Base-by-base conservation (phyloP, 2,888 invertebrate species). In the Ophion costatus region DNA sequence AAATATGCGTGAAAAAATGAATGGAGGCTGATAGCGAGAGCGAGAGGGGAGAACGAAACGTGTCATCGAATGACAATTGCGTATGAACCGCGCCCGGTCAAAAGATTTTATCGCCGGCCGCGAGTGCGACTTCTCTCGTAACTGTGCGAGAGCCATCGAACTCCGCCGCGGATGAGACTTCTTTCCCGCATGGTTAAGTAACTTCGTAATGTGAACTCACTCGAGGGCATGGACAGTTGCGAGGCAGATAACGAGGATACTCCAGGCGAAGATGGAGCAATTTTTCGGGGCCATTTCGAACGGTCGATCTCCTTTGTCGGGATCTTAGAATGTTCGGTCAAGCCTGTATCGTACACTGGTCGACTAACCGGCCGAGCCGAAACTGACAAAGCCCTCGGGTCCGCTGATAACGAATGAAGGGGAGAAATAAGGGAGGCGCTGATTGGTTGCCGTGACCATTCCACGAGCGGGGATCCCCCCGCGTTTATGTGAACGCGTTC, bases 391-490 rank as follows among this genome's bases (percentile, higher is more conserved):
- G 14, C 51, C 17, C 51, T 69, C 51, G 45, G 51, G 22, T 51
- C 69, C 69, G 22, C 51, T 51, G 69, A 69, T 69, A 69, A 69
- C 10, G 69, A 17, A 69, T 9, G 2, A 14, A 17, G 29, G 24
- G 51, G 24, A 24, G 42, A 69, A 24, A 69, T 29, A 14, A 63
- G 22, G 24, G 20, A 3, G 2, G 24, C 24, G 22, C 29, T 14
- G 69, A 69, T 69, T 69, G 69, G 69, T 24, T 17, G 4, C 6
- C 4, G 51, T 69, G 11, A 51, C 51, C 7, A 2, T 14, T 51
- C 3, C 45, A 24, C 10, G 45, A 20, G 29, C 59, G 17, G 42
- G 74, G 61, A 45, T 45, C 63, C 10, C 20, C 73, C 17, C 17
- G 59, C 17, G 59, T 22, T 42, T 14, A 0, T 17, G 17, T 17